phyloP scores from a whole-genome alignment of 2,113 vertebrate genomes.

The Pseudorhombus dupliciocellatus region DNA sequence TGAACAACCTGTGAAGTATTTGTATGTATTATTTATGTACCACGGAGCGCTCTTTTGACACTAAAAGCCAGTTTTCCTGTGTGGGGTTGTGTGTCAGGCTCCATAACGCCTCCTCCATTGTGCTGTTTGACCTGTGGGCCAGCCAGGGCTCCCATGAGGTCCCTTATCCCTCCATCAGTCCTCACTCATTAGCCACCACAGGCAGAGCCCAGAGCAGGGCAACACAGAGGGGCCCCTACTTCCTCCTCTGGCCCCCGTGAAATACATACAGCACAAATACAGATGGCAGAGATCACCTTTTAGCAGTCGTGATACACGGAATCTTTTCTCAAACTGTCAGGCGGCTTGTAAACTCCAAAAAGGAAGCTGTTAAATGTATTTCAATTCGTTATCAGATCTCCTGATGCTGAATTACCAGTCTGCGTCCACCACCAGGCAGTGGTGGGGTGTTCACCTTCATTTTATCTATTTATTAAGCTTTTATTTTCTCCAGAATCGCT shows the following conservation, averaged over 20 bases:
- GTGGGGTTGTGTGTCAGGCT: conserved; percentile 69
- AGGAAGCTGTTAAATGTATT: not conserved
- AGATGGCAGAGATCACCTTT: conserved; percentile 55
- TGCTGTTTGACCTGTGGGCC: conserved; percentile 76
- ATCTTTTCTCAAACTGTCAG: not conserved
- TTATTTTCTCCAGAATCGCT: not conserved
- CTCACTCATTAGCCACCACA: conserved; percentile 78
- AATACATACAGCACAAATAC: conserved; percentile 56
- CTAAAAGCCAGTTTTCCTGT: conserved; percentile 72
- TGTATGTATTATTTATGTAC: conserved; percentile 55
- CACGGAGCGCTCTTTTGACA: conserved; percentile 57
- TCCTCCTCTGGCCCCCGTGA: conserved; percentile 56
- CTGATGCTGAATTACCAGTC: not conserved
- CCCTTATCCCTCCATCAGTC: conserved; percentile 77
- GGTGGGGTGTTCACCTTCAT: conserved; percentile 18
- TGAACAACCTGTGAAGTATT: conserved; percentile 24
- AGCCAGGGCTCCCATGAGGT: conserved; percentile 72
- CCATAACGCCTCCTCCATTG: conserved; percentile 76
- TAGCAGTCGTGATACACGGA: not conserved
- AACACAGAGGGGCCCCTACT: conserved; percentile 57
- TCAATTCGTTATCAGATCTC: not conserved
- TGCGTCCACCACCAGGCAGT: conserved; percentile 11
- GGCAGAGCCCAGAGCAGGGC: conserved; percentile 63
- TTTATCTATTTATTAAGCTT: conserved; percentile 26
- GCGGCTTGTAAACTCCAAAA: not conserved